Evolutionary conservation across 2,113 vertebrate species (phyloP).

Genomic region (Heteronetta atricapilla): DNA sequence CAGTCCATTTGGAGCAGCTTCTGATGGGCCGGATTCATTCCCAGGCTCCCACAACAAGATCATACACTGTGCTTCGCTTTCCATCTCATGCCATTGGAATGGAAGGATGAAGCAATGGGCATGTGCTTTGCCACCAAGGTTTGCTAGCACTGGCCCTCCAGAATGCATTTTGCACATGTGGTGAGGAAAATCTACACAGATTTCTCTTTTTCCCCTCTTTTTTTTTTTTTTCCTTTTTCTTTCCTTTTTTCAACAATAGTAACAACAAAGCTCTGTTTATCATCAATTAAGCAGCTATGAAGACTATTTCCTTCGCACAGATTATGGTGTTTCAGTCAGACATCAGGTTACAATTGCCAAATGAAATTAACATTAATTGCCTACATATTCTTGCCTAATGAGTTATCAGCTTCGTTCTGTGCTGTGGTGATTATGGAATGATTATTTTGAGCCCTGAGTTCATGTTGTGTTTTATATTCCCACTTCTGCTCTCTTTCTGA

Average conservation of each 20-base stretch:
- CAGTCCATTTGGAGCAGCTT: not conserved
- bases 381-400: not conserved
- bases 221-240: not conserved
- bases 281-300: slow-evolving; percentile 6
- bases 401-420: not conserved
- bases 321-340: not conserved
- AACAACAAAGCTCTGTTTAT: not conserved
- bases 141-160: not conserved
- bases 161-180: not conserved
- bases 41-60: not conserved
- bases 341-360: not conserved
- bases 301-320: not conserved
- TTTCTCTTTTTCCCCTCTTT: not conserved
- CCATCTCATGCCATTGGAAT: not conserved
- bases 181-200: not conserved
- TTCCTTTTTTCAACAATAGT: not conserved
- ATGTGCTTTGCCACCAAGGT: not conserved
- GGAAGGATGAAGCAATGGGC: not conserved
- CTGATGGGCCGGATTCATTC: not conserved
- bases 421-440: not conserved
- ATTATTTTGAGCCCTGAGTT: not conserved
- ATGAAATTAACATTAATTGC: not conserved
- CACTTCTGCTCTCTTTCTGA: not conserved
- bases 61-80: not conserved
- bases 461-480: not conserved